Evolutionary conservation across 2,797 vertebrate genomes (phyloP).

Genomic region (Huso huso): DNA sequence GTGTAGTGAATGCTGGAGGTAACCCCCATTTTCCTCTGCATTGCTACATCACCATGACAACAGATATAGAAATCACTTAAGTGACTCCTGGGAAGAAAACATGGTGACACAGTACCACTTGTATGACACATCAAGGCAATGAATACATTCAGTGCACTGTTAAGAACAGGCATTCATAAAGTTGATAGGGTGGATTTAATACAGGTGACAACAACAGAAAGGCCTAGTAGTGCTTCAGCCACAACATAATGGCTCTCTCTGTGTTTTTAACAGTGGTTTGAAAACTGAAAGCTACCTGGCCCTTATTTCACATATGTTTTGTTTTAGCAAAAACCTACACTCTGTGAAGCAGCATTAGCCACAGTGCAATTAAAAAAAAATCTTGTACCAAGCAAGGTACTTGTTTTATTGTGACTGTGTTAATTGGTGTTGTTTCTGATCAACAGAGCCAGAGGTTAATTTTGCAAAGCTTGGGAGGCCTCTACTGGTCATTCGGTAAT

Average conservation of each 20-base stretch:
- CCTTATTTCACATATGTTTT: too few species aligned
- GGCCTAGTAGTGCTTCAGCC: conserved; percentile 66
- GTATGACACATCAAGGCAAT: conserved; percentile 84
- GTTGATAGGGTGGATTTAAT: conserved; percentile 80
- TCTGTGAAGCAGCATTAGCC: too few species aligned
- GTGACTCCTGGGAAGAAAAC: conserved; percentile 89
- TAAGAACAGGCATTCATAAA: conserved; percentile 84
- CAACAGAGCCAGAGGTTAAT: conserved; percentile 19
- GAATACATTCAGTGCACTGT: conserved; percentile 81
- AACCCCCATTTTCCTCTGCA: conserved; percentile 85
- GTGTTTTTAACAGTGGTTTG: too few species aligned
- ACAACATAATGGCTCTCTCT: conserved; percentile 46
- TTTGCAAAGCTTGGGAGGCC: conserved; percentile 89
- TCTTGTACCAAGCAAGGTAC: neutral
- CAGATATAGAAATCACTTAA: conserved; percentile 99
- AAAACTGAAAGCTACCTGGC: too few species aligned
- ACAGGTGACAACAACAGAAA: conserved; percentile 74
- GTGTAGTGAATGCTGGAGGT: conserved; percentile 83
- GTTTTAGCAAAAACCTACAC: too few species aligned
- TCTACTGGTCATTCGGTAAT: conserved; percentile 75
- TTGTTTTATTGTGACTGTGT: conserved; percentile 18
- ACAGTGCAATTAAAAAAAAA: neutral
- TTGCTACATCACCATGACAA: conserved; percentile 92
- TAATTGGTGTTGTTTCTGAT: conserved; percentile 31
- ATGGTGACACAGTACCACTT: conserved; percentile 88